Evolutionary conservation across 2,888 invertebrate genomes (phyloP).

Genomic region (Malthinus flaveolus): DNA sequence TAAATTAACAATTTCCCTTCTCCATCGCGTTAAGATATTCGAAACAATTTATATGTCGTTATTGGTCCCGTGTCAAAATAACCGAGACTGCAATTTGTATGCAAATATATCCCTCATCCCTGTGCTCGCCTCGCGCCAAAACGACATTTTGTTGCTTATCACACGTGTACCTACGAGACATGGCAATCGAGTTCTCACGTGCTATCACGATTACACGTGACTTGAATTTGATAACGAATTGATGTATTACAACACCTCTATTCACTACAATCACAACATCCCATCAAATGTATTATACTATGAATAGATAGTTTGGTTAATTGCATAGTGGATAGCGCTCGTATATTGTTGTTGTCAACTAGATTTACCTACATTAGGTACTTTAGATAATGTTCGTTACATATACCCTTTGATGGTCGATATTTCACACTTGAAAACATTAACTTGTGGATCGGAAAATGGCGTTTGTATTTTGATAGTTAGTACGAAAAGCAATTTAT

Average conservation of each 20-base stretch:
- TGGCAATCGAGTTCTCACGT: slow-evolving; percentile 29
- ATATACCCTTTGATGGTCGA: too few species aligned
- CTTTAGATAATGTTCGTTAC: too few species aligned
- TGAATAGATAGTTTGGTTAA: slow-evolving; percentile 13
- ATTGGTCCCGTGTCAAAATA: slow-evolving; percentile 20
- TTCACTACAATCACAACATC: slow-evolving; percentile 16
- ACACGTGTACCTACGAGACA: slow-evolving; percentile 28
- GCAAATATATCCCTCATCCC: slow-evolving; percentile 28
- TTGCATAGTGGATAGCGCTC: slow-evolving; percentile 2
- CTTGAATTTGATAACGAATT: slow-evolving; percentile 26
- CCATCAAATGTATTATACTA: slow-evolving; percentile 13
- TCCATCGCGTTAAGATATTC: not conserved
- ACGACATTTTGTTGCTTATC: slow-evolving; percentile 24
- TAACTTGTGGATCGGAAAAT: too few species aligned
- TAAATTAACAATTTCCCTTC: too few species aligned
- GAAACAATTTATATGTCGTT: slow-evolving; percentile 23
- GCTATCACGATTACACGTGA: slow-evolving; percentile 30
- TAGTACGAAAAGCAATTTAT: too few species aligned
- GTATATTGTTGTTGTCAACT: not conserved
- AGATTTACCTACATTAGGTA: not conserved
- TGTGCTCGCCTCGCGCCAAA: slow-evolving; percentile 13
- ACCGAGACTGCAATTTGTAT: slow-evolving; percentile 29
- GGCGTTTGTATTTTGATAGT: too few species aligned
- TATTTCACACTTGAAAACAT: too few species aligned
- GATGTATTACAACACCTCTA: slow-evolving; percentile 25